These are phyloP conservation scores for Chauna torquata DNA, from an alignment of 2,113 vertebrate species.

Conservation along the genomic window DNA sequence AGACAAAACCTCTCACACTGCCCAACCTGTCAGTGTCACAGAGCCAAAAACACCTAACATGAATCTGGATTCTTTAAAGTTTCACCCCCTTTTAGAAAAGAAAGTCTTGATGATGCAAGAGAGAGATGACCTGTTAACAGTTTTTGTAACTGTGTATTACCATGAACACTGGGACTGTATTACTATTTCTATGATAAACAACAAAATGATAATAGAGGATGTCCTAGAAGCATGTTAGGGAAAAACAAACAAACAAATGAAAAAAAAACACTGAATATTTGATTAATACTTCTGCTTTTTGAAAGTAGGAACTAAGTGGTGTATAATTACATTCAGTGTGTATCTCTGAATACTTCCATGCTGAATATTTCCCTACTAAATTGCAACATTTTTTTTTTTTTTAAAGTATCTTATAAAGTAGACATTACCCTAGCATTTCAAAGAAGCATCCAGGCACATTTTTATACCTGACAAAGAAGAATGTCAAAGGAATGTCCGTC, in stretches of 20 bases:
- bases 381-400: neutral
- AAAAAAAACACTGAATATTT: neutral
- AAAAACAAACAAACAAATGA: no score
- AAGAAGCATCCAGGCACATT: neutral
- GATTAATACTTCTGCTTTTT: neutral
- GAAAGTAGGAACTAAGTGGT: neutral
- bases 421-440: neutral
- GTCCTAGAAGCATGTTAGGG: neutral
- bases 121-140: neutral
- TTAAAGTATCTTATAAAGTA: neutral
- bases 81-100: neutral
- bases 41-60: neutral
- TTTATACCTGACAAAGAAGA: neutral
- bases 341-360: neutral
- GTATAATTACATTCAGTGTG: neutral
- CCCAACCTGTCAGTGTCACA: neutral
- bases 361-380: neutral
- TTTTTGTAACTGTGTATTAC: neutral
- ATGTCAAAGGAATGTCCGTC: neutral
- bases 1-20: neutral
- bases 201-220: neutral
- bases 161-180: neutral
- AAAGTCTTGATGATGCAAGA: neutral
- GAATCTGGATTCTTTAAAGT: neutral
- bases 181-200: neutral